These are phyloP conservation scores for Melanotaenia trifasciata DNA, from an alignment of 2,797 vertebrate genomes.

Conservation along the genomic window DNA sequence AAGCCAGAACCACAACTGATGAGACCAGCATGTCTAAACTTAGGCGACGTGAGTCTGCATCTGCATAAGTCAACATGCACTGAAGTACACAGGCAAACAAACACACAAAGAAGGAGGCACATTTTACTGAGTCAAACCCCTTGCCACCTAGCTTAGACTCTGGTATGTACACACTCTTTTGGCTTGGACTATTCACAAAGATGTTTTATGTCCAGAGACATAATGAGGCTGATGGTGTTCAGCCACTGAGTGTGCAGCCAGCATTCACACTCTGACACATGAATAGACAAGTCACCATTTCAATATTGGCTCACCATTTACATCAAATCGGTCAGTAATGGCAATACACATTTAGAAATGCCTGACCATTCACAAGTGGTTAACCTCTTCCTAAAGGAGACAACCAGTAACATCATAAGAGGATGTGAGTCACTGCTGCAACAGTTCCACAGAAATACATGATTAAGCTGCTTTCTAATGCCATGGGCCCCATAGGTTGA, in stretches of 20 bases:
- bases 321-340: conserved; percentile 55
- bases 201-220: conserved; percentile 56
- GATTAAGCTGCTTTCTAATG: conserved; percentile 10
- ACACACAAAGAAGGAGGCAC: conserved; percentile 30
- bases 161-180: conserved; percentile 40
- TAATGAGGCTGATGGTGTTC: conserved; percentile 53
- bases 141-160: conserved; percentile 24
- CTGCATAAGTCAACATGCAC: conserved; percentile 65
- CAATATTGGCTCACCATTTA: conserved; percentile 67
- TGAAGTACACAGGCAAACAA: conserved; percentile 42
- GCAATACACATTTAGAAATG: conserved; percentile 44
- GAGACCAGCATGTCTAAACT: conserved; percentile 67
- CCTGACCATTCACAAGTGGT: conserved; percentile 32
- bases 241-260: conserved; percentile 47
- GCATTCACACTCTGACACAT: conserved; percentile 59
- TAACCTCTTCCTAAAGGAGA: conserved; percentile 17
- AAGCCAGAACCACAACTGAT: conserved; percentile 63
- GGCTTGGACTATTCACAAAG: conserved; percentile 51
- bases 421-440: conserved; percentile 52
- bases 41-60: conserved; percentile 51
- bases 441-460: conserved; percentile 21
- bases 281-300: conserved; percentile 64
- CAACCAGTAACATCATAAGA: conserved; percentile 18
- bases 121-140: conserved; percentile 25
- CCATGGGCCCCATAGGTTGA: background rate